Conservation (phyloP, 2,113 vertebrate genomes). For the Neomonachus schauinslandi region DNA sequence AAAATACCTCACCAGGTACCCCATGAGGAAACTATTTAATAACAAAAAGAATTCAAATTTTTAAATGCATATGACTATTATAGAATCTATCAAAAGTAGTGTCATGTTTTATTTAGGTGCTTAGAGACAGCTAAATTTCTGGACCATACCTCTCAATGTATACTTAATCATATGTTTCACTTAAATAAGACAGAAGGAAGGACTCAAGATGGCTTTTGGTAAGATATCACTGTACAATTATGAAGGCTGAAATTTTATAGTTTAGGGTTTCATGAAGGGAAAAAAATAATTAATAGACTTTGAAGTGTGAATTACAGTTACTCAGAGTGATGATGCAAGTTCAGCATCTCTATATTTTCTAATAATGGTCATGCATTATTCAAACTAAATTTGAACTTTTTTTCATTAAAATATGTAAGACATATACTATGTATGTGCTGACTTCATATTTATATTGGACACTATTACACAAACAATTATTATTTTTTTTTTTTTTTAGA, state of each 20-base stretch:
- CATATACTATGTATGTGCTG: background rate
- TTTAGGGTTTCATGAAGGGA: background rate
- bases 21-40: background rate
- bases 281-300: background rate
- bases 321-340: background rate
- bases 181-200: background rate
- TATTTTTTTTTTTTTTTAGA: too few species aligned
- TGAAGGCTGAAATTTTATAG: background rate
- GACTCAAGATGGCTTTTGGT: background rate
- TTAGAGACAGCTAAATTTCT: background rate
- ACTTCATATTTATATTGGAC: background rate
- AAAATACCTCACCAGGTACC: background rate
- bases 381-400: background rate
- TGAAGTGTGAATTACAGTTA: background rate
- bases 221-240: background rate
- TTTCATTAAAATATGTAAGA: background rate
- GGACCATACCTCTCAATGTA: background rate
- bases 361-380: background rate
- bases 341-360: background rate
- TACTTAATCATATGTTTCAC: background rate
- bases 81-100: background rate
- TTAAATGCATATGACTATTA: background rate
- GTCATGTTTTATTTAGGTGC: background rate
- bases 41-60: background rate
- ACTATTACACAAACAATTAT: background rate